These are phyloP conservation scores for Pluvianellus socialis DNA, from an alignment of 2,113 vertebrate genomes.

Conservation along the genomic window DNA sequence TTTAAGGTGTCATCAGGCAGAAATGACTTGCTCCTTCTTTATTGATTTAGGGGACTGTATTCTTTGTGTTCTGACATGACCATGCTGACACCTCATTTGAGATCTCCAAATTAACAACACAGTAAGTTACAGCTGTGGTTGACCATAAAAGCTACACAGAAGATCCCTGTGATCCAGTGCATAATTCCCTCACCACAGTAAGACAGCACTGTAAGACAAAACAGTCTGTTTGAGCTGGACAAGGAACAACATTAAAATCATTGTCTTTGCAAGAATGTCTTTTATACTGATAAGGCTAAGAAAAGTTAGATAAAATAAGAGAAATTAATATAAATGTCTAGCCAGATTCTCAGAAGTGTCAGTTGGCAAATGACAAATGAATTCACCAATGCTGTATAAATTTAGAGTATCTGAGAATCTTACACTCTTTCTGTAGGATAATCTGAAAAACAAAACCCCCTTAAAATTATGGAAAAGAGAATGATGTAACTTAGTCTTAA, in stretches of 20 bases:
- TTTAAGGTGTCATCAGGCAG: neutral
- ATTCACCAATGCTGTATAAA: neutral
- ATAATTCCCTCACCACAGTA: neutral
- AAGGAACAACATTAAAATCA: neutral
- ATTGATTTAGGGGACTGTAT: neutral
- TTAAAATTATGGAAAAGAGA: neutral
- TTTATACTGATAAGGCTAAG: neutral
- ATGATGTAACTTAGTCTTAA: neutral
- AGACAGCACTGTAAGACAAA: neutral
- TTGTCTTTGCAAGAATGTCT: neutral
- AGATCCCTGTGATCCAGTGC: neutral
- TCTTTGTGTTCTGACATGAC: neutral
- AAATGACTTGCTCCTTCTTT: neutral
- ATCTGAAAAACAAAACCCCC: neutral
- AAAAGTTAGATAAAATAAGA: neutral
- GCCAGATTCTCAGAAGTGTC: neutral
- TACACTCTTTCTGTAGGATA: neutral
- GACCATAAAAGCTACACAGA: neutral
- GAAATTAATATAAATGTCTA: neutral
- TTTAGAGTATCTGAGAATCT: neutral
- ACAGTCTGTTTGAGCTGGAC: neutral
- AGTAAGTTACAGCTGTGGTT: neutral
- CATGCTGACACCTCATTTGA: neutral
- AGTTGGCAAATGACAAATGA: neutral
- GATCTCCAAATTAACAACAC: neutral